A percentile compares a stretch with the other conserved stretches of the same genome.
Conservation (phyloP, 2,888 invertebrate species). For the Bursaphelenchus okinawaensis region DNA sequence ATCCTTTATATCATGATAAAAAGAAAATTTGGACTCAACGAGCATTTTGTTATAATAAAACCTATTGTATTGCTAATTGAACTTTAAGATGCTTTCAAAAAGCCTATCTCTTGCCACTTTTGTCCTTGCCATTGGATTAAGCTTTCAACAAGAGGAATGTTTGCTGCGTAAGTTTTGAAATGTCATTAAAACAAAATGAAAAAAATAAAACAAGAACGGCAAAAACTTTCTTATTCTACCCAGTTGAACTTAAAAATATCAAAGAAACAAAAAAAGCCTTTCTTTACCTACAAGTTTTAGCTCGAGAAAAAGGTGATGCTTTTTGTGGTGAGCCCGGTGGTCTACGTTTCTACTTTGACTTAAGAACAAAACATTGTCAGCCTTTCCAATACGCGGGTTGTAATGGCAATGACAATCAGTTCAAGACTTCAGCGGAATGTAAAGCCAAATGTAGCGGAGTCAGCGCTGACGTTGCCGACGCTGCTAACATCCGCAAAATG, state of each 20-base stretch:
- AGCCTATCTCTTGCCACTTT: too few relatives aligned
- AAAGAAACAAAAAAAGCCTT: too few relatives aligned
- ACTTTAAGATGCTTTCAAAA: too few relatives aligned
- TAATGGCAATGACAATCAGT: slow-evolving; percentile 47
- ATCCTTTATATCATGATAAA: too few relatives aligned
- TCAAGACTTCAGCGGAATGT: slow-evolving; percentile 39
- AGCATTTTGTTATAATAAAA: too few relatives aligned
- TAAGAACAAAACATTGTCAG: slow-evolving; percentile 43
- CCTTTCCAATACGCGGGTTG: slow-evolving; percentile 54
- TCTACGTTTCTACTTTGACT: slow-evolving; percentile 47
- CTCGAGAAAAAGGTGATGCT: slow-evolving; percentile 37
- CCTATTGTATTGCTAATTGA: too few relatives aligned
- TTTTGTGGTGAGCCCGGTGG: slow-evolving; percentile 39
- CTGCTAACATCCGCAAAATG: slow-evolving; percentile 21
- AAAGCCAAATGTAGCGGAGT: slow-evolving; percentile 23
- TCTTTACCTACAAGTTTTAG: slow-evolving; percentile 21
- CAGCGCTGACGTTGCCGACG: slow-evolving; percentile 6
- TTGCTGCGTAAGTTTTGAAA: neutral
- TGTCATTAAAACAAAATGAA: too few relatives aligned
- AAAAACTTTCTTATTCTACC: neutral
- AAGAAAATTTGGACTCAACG: too few relatives aligned
- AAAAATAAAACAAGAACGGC: neutral
- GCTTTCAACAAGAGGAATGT: neutral
- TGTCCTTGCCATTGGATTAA: neutral
- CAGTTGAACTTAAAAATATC: neutral